A percentile compares a stretch with the other conserved stretches of the same genome.
phyloP scores from a whole-genome alignment of 1,140 invertebrate genomes.

The Diabrotica undecimpunctata region DNA sequence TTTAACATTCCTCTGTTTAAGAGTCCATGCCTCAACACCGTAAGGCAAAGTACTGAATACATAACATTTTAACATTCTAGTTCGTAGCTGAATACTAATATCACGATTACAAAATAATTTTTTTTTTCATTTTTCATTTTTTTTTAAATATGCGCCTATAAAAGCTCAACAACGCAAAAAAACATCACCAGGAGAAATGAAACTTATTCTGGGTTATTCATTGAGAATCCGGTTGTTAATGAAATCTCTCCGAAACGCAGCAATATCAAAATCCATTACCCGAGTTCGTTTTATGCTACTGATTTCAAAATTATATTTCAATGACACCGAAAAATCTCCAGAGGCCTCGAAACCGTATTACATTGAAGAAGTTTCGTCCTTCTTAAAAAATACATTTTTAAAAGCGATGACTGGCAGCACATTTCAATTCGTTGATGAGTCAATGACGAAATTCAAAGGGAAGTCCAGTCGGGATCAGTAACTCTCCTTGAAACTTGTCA shows the following conservation, averaged over 20 bases:
- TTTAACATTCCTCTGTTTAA: no score
- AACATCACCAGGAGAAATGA: slow-evolving; percentile 1
- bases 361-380: slow-evolving; percentile 26
- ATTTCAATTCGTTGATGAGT: slow-evolving; percentile 27
- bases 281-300: slow-evolving; percentile 29
- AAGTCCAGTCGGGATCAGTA: slow-evolving; percentile 34
- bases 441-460: slow-evolving; percentile 36
- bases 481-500: no score
- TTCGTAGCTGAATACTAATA: no score
- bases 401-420: slow-evolving; percentile 17
- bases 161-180: slow-evolving; percentile 7
- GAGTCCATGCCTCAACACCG: no score
- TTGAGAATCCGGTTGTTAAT: no score
- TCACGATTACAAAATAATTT: no score
- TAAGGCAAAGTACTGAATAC: no score
- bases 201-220: slow-evolving; percentile 9
- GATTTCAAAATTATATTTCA: slow-evolving; percentile 38
- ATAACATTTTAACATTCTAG: no score
- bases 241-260: no score
- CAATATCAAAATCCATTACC: slow-evolving; percentile 35
- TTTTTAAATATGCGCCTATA: slow-evolving; percentile 8
- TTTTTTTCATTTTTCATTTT: no score
- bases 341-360: slow-evolving; percentile 31
- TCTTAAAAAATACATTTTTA: slow-evolving; percentile 30
- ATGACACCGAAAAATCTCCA: slow-evolving; percentile 24